Evolutionary conservation across 1,140 invertebrate genomes (phyloP), one percentile per base, ranked within the genome.

Genomic region (Dendrolimus punctatus): DNA sequence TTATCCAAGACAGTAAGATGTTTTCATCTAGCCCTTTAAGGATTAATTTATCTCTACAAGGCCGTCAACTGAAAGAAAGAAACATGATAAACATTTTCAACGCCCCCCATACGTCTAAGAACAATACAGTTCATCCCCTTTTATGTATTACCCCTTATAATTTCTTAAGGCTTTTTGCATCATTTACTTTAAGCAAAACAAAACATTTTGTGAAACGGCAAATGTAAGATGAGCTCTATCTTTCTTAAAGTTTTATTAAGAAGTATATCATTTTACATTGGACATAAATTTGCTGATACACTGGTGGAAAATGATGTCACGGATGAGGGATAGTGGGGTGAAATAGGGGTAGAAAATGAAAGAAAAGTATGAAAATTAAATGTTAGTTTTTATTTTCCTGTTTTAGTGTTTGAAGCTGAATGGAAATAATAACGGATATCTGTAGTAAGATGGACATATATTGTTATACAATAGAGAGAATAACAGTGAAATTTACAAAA

Each of bases 131-230:
- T 54, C 56, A 51, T 46, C 57, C 60, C 49, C 60, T 47, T 47
- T 52, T 46, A 52, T 50, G 23, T 23, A 49, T 45, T 56, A 40
- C 46, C 58, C 56, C 47, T 71, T 62, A 71, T 59, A 67, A 69
- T 70, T 60, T 71, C 73, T 76, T 76, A 70, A 72, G 61, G 66
- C 69, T 76, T 74, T 74, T 71, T 73, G 73, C 70, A 60, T 68
- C 73, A 76, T 76, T 76, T 71, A 71, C 62, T 55, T 52, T 45
- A 43, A 70, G 57, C 59, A 58, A 57, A 71, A 72, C 64, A 71
- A 71, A 71, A 71, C 66, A 64, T 61, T 58, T 38, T 10, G 42
- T 46, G 49, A 44, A 53, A 61, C 46, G 51, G 45, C 67, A 64
- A 67, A 8, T 36, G 5, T 55, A 53, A 46, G 7, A 3, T 9